These are phyloP conservation scores for Schizothorax lantsangensis DNA, from an alignment of 2,797 vertebrate genomes.

Conservation along the genomic window DNA sequence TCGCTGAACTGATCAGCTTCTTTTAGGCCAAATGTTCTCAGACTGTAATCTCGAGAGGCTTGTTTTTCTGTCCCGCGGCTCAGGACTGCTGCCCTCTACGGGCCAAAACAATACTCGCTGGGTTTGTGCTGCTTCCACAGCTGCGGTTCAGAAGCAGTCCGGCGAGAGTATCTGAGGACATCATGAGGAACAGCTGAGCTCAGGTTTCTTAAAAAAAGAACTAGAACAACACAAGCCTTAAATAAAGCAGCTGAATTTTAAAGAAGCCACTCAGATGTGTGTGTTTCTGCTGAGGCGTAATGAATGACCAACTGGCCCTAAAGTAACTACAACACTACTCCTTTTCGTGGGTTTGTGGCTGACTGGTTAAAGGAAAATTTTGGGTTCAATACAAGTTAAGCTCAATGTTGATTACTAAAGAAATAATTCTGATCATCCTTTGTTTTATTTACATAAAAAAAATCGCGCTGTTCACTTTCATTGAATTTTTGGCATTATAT, in stretches of 20 bases:
- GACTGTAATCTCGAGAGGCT: background rate
- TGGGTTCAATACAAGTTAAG: background rate
- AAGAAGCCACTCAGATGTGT: background rate
- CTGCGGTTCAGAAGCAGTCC: background rate
- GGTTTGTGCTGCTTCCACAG: background rate
- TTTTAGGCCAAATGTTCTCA: background rate
- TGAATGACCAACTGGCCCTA: constrained; percentile 23
- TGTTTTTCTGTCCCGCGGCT: background rate
- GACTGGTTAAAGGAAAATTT: background rate
- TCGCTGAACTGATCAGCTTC: background rate
- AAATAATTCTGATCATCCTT: background rate
- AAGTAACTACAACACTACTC: background rate
- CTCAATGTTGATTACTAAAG: background rate
- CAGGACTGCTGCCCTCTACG: constrained; percentile 28
- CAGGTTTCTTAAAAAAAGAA: constrained; percentile 32
- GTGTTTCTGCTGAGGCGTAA: constrained; percentile 9
- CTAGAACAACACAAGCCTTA: background rate
- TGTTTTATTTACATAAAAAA: background rate
- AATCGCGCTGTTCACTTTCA: background rate
- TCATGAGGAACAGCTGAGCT: constrained; percentile 16
- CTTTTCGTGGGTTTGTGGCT: background rate
- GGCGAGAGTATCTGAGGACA: background rate
- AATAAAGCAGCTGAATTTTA: constrained; percentile 37
- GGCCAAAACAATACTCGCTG: background rate
- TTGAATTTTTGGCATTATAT: background rate